Conservation (phyloP, 2,113 vertebrate genomes). For the Panthera tigris region DNA sequence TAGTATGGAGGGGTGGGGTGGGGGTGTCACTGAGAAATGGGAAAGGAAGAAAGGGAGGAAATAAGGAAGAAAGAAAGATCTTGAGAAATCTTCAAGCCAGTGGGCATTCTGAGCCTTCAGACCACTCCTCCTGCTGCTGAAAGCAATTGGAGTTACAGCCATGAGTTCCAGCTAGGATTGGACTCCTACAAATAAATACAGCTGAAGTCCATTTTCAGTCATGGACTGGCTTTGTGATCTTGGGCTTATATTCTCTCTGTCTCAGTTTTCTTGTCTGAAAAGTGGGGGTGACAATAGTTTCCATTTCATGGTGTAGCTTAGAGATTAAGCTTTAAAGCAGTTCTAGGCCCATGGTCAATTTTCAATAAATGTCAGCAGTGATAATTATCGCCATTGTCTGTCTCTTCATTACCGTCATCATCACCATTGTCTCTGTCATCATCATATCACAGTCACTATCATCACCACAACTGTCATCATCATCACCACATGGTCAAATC, state of each 20-base stretch:
- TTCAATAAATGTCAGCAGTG: background rate
- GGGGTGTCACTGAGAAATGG: background rate
- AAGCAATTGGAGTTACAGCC: background rate
- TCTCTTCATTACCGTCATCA: background rate
- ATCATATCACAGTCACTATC: background rate
- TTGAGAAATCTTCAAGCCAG: background rate
- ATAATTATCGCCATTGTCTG: background rate
- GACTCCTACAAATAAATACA: background rate
- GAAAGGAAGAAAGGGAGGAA: background rate
- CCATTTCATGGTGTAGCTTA: background rate
- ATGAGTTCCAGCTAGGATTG: background rate
- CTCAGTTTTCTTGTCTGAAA: background rate
- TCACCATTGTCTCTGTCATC: background rate
- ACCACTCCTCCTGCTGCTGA: background rate
- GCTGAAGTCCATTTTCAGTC: background rate
- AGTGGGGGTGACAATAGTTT: background rate
- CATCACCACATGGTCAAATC: background rate
- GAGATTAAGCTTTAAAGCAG: background rate
- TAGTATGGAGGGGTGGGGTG: background rate
- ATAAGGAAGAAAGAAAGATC: background rate
- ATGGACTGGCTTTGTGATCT: background rate
- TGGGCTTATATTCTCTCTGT: background rate
- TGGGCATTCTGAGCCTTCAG: background rate
- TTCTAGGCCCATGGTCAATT: background rate
- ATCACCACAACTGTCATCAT: background rate